Evolutionary conservation across 2,113 vertebrate species (phyloP).

Genomic region (Brienomyrus longianalis): DNA sequence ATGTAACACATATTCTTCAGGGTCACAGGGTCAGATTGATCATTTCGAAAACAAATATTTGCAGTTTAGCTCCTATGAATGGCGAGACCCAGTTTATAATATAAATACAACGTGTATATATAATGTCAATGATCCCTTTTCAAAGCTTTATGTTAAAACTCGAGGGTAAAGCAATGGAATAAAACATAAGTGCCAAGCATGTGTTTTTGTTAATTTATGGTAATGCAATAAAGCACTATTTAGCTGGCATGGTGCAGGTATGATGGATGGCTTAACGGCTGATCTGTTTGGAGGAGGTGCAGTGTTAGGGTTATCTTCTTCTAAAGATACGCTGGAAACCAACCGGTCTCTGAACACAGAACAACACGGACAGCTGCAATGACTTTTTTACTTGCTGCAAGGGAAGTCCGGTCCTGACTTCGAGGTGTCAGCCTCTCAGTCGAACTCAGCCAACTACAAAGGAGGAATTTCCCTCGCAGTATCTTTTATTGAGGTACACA

Average conservation of each 20-base stretch:
- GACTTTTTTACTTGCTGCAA: too few relatives aligned
- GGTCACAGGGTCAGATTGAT: not conserved
- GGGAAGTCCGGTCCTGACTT: too few relatives aligned
- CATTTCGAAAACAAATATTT: not conserved
- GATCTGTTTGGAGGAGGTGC: not conserved
- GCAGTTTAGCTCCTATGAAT: not conserved
- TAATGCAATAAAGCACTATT: not conserved
- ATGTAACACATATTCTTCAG: not conserved
- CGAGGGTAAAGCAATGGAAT: not conserved
- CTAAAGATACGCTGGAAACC: too few relatives aligned
- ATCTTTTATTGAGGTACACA: too few relatives aligned
- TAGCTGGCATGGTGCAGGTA: not conserved
- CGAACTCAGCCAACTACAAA: too few relatives aligned
- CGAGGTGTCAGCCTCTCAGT: too few relatives aligned
- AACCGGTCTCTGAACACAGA: too few relatives aligned
- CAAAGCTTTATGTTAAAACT: not conserved
- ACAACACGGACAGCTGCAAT: too few relatives aligned
- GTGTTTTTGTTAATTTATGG: not conserved
- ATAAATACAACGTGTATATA: not conserved
- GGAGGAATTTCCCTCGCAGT: too few relatives aligned
- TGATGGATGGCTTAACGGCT: not conserved
- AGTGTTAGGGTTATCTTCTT: too few relatives aligned
- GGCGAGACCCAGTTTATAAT: not conserved
- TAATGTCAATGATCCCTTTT: not conserved
- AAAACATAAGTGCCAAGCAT: not conserved